Evolutionary conservation across 2,113 vertebrate genomes (phyloP).

Genomic region (Oncorhynchus tshawytscha): DNA sequence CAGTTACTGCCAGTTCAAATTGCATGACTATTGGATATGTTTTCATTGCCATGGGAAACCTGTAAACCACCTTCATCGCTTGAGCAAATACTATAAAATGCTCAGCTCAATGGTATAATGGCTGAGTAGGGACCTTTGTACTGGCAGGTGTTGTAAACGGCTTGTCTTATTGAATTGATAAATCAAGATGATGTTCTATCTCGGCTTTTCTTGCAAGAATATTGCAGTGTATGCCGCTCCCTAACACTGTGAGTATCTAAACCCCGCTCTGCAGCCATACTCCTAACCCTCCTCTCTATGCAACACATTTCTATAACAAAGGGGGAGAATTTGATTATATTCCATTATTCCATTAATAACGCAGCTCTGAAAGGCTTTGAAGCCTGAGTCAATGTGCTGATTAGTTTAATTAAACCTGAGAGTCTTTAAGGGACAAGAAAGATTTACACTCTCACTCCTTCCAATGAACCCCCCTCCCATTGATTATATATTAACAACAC

Average conservation of each 20-base stretch:
- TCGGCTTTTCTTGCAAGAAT: no score
- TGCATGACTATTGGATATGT: constrained; percentile 25
- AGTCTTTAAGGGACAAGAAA: constrained; percentile 48
- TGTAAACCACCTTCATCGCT: constrained; percentile 13
- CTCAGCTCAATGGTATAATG: constrained; percentile 14
- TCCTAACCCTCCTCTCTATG: constrained; percentile 39
- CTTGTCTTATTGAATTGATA: constrained; percentile 40
- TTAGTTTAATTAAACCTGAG: constrained; percentile 72
- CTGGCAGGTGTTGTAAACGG: constrained; percentile 24
- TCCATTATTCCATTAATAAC: constrained; percentile 52
- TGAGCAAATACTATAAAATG: constrained; percentile 27
- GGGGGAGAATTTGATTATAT: constrained; percentile 42
- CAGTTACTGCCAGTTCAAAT: constrained; percentile 1
- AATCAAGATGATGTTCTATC: constrained; percentile 32
- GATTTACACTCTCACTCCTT: constrained; percentile 50
- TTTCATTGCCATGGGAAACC: constrained; percentile 44
- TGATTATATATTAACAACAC: constrained; percentile 69
- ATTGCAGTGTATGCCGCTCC: no score
- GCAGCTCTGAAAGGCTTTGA: constrained; percentile 60
- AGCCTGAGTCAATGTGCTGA: constrained; percentile 58
- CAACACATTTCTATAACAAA: constrained; percentile 49
- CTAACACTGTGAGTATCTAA: background rate
- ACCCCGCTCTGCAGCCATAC: constrained; percentile 24
- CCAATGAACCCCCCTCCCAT: constrained; percentile 48
- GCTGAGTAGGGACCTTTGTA: background rate